Conservation (phyloP, 2,888 invertebrate species). For the Saturnia pavonia region DNA sequence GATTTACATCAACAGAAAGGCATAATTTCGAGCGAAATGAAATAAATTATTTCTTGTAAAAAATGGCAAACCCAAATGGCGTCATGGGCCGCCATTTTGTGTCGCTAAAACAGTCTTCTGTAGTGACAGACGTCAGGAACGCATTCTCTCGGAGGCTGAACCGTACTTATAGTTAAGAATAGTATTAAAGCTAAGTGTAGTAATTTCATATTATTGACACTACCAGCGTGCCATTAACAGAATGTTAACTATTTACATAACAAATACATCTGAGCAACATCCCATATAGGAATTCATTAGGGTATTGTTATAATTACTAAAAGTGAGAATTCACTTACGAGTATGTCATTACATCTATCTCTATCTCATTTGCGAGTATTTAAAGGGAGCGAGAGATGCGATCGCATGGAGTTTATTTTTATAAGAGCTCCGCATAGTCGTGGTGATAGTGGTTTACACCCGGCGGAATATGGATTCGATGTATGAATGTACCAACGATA, state of each 20-base stretch:
- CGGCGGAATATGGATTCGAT: no score
- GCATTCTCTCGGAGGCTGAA: no score
- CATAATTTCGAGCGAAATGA: no score
- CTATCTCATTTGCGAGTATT: not conserved
- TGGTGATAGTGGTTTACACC: no score
- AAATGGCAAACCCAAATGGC: no score
- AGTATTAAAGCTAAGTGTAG: slow-evolving; percentile 2
- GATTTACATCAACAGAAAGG: no score
- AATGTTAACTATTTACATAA: not conserved
- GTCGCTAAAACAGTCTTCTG: no score
- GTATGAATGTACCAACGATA: no score
- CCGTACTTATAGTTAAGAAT: not conserved
- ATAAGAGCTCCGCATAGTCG: not conserved
- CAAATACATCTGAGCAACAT: slow-evolving; percentile 4
- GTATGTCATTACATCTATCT: not conserved
- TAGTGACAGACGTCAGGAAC: no score
- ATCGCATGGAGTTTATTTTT: not conserved
- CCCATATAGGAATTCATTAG: not conserved
- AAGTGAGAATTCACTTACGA: not conserved
- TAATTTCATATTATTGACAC: not conserved
- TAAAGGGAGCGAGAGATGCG: not conserved
- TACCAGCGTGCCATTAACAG: slow-evolving; percentile 11
- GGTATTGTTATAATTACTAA: not conserved
- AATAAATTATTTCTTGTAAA: no score
- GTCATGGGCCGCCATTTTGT: no score